phyloP scores from a whole-genome alignment of 2,888 invertebrate genomes.

The Prostheceraeus crozeri region DNA sequence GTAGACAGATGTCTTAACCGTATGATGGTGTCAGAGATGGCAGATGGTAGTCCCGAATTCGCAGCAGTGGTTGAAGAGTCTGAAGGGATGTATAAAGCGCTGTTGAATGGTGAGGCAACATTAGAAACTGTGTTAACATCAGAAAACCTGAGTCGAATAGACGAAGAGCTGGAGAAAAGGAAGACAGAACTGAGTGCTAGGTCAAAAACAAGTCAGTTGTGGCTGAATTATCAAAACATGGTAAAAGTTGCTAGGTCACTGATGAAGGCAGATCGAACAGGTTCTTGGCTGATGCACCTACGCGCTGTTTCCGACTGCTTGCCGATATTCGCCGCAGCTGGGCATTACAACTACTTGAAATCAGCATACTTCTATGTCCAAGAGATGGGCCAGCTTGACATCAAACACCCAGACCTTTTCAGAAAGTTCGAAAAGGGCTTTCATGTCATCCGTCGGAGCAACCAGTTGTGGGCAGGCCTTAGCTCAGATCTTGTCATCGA shows the following conservation, averaged over 20 bases:
- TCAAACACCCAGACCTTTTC: conserved; percentile 34
- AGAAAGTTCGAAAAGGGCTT: conserved; percentile 35
- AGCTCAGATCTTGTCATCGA: conserved; percentile 40
- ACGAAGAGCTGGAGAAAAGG: conserved; percentile 16
- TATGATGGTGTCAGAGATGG: conserved; percentile 31
- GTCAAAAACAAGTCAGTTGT: conserved; percentile 37
- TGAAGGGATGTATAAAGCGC: conserved; percentile 34
- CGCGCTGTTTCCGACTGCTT: conserved; percentile 35
- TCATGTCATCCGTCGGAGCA: conserved; percentile 35
- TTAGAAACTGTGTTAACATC: conserved; percentile 29
- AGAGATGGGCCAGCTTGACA: conserved; percentile 32
- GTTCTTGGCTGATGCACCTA: conserved; percentile 30
- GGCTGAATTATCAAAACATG: conserved; percentile 38
- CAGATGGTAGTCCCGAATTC: conserved; percentile 31
- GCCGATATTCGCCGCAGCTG: conserved; percentile 38
- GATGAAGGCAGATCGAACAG: conserved; percentile 39
- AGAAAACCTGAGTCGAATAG: not conserved
- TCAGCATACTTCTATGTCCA: conserved; percentile 39
- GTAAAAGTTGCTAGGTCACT: conserved; percentile 34
- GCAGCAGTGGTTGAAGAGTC: conserved; percentile 1
- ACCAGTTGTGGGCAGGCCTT: conserved; percentile 40
- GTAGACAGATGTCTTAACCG: conserved; percentile 37
- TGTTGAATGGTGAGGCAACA: conserved; percentile 19
- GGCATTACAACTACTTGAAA: conserved; percentile 39
- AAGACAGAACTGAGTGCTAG: conserved; percentile 30